A percentile compares a stretch with the other conserved stretches of the same genome.
phyloP scores from a whole-genome alignment of 1,140 invertebrate genomes.

The Rhynchophorus ferrugineus region DNA sequence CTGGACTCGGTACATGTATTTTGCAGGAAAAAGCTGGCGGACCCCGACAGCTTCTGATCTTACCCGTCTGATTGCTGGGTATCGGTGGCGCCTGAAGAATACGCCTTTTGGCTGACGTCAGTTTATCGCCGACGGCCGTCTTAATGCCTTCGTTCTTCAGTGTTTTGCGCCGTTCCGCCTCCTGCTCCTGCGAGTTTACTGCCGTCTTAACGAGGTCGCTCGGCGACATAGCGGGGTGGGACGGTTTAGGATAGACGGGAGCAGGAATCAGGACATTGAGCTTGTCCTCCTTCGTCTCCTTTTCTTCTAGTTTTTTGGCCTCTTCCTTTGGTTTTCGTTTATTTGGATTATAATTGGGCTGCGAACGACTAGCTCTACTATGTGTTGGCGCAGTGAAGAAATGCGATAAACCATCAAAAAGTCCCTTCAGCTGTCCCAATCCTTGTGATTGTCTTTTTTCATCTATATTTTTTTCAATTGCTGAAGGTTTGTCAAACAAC shows the following conservation, averaged over 20 bases:
- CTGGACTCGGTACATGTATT: constrained; percentile 9
- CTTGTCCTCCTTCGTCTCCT: constrained; percentile 12
- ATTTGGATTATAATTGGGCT: constrained; percentile 47
- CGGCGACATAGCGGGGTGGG: constrained; percentile 45
- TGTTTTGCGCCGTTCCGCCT: constrained; percentile 37
- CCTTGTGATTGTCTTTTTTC: constrained; percentile 40
- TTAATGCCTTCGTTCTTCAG: constrained; percentile 32
- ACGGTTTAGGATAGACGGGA: constrained; percentile 4
- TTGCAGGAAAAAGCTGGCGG: constrained; percentile 9
- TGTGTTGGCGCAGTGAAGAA: constrained; percentile 61
- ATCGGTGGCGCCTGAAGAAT: constrained; percentile 32
- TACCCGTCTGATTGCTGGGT: constrained; percentile 53
- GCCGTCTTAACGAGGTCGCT: constrained; percentile 58
- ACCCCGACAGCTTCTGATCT: constrained; percentile 39
- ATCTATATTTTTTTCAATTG: constrained; percentile 12
- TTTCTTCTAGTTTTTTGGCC: constrained; percentile 12
- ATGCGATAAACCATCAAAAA: constrained; percentile 80
- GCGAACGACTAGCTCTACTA: constrained; percentile 38
- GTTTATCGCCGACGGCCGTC: constrained; percentile 30
- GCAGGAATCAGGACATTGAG: too few species aligned
- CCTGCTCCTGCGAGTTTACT: constrained; percentile 54
- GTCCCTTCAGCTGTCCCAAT: constrained; percentile 59
- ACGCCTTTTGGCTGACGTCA: constrained; percentile 34
- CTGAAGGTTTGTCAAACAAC: constrained; percentile 12
- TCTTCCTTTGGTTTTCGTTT: constrained; percentile 38